A percentile compares a stretch with the other conserved stretches of the same genome.
Conservation (phyloP, 2,797 vertebrate genomes). For the Oophaga sylvatica region DNA sequence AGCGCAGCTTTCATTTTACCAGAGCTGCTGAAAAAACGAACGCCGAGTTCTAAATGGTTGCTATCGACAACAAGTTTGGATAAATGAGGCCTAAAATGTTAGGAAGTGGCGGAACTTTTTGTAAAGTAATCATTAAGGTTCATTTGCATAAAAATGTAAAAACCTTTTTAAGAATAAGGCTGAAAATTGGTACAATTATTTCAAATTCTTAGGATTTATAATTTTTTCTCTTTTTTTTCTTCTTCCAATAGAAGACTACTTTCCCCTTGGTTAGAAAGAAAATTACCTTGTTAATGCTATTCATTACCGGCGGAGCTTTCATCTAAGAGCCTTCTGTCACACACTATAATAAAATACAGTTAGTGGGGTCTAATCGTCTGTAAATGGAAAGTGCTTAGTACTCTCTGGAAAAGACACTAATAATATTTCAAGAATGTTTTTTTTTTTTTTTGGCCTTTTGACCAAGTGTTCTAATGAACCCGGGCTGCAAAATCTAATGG, state of each 20-base stretch:
- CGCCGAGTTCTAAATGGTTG: too few relatives aligned
- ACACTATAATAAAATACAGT: constrained; percentile 63
- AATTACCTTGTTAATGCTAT: constrained; percentile 66
- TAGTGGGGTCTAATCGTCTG: constrained; percentile 63
- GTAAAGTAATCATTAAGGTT: neutral
- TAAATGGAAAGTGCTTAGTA: constrained; percentile 66
- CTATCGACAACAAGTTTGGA: too few relatives aligned
- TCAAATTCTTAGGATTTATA: constrained; percentile 53
- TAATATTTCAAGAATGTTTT: constrained; percentile 64
- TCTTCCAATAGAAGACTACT: constrained; percentile 40
- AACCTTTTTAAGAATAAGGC: neutral
- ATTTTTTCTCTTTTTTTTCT: constrained; percentile 53
- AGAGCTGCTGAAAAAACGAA: too few relatives aligned
- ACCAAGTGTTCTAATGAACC: constrained; percentile 63
- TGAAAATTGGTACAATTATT: neutral
- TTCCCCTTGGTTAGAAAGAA: constrained; percentile 63
- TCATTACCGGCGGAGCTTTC: constrained; percentile 66
- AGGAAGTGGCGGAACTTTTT: neutral
- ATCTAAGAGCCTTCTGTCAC: constrained; percentile 65
- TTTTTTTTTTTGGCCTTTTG: constrained; percentile 65
- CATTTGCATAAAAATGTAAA: neutral
- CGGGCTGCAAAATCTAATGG: constrained; percentile 54
- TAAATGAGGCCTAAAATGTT: too few relatives aligned
- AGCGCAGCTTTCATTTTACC: too few relatives aligned
- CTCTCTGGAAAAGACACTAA: constrained; percentile 63